Percentiles rank a stretch among this genome's conserved stretches.
These are phyloP conservation scores for Alaudala cheleensis DNA, from an alignment of 2,113 vertebrate genomes.

Conservation along the genomic window DNA sequence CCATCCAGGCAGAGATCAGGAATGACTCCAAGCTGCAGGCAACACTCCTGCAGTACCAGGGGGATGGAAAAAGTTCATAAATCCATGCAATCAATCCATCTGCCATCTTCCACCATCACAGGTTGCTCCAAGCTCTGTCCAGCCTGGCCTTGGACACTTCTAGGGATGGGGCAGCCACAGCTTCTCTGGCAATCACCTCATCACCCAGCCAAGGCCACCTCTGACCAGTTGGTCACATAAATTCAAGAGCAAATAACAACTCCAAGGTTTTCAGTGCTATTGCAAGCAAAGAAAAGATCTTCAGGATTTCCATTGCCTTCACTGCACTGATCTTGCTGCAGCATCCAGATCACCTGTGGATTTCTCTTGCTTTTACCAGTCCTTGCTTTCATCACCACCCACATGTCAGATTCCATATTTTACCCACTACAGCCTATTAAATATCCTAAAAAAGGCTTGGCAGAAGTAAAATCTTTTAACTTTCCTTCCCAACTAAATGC, in stretches of 20 bases:
- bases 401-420: neutral
- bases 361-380: neutral
- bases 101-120: neutral
- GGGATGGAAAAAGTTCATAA: neutral
- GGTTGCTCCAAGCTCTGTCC: neutral
- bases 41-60: neutral
- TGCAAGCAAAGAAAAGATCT: neutral
- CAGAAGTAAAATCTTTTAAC: neutral
- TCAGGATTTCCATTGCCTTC: neutral
- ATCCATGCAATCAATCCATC: neutral
- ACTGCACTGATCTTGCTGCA: neutral
- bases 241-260: neutral
- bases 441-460: neutral
- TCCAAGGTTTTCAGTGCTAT: neutral
- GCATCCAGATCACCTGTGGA: neutral
- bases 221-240: neutral
- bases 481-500: neutral
- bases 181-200: neutral
- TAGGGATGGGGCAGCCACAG: neutral
- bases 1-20: neutral
- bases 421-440: neutral
- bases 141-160: neutral
- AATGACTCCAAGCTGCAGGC: neutral
- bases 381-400: neutral
- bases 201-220: neutral